Evolutionary conservation across 2,888 invertebrate genomes (phyloP).

Genomic region (Pristionchus arcanus): DNA sequence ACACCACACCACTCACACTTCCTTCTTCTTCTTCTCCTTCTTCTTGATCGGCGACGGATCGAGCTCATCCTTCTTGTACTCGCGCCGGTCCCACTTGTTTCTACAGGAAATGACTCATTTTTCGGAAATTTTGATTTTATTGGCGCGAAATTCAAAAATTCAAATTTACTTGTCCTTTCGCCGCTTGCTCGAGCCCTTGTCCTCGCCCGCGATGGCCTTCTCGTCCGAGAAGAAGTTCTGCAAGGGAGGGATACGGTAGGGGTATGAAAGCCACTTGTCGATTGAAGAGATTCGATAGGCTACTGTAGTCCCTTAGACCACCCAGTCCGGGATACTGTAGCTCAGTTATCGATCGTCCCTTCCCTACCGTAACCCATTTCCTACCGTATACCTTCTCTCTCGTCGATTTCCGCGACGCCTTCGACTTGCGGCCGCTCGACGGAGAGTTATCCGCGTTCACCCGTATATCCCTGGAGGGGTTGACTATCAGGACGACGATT

Average conservation of each 20-base stretch:
- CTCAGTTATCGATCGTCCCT: too few species aligned
- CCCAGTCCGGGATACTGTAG: too few species aligned
- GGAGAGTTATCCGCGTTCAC: too few species aligned
- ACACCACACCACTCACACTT: not conserved
- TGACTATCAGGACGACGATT: too few species aligned
- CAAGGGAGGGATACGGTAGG: not conserved
- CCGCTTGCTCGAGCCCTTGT: not conserved
- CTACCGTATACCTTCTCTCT: conserved; percentile 1
- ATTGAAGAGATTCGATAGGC: too few species aligned
- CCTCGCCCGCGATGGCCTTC: not conserved
- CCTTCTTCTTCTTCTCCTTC: not conserved
- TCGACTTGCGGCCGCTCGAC: not conserved
- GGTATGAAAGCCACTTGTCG: too few species aligned
- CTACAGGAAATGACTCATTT: not conserved
- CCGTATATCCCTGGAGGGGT: not conserved
- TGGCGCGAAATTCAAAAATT: conserved; percentile 12
- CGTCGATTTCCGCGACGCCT: not conserved
- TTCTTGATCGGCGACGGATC: not conserved
- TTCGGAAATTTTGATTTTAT: not conserved
- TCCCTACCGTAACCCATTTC: not conserved
- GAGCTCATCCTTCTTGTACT: conserved; percentile 34
- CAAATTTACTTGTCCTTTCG: conserved; percentile 8
- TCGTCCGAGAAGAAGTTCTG: conserved; percentile 40
- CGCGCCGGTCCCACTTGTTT: not conserved
- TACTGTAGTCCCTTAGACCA: too few species aligned